Conservation (phyloP, 1,140 invertebrate genomes). For the Platorchestia sp. region DNA sequence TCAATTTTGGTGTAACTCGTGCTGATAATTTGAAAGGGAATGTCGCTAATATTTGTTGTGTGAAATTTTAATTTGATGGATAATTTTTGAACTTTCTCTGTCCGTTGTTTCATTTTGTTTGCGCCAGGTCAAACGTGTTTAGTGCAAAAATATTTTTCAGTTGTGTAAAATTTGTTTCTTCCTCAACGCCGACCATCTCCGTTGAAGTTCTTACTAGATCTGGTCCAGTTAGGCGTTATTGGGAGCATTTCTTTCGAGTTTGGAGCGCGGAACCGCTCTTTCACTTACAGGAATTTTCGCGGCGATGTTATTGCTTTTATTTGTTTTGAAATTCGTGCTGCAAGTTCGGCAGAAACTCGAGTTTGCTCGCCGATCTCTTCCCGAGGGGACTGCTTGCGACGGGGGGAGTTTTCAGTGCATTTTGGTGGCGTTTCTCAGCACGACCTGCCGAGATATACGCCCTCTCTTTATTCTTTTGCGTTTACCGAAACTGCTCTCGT, state of each 20-base stretch:
- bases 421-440: background rate
- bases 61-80: background rate
- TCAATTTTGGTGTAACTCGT: background rate
- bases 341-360: slow-evolving; percentile 33
- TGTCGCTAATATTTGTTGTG: background rate
- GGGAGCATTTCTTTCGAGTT: background rate
- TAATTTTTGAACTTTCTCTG: background rate
- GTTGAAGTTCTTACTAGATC: background rate
- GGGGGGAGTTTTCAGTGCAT: background rate
- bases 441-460: background rate
- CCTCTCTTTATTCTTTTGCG: background rate
- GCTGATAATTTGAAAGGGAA: background rate
- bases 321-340: slow-evolving; percentile 29
- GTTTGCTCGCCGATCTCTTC: slow-evolving; percentile 34
- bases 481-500: background rate
- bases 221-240: background rate
- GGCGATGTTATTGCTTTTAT: slow-evolving; percentile 16
- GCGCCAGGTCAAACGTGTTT: background rate
- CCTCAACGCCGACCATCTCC: background rate
- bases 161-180: background rate
- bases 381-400: slow-evolving; percentile 6
- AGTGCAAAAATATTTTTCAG: background rate
- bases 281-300: slow-evolving; percentile 13
- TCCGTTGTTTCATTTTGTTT: background rate
- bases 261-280: background rate